phyloP scores from a whole-genome alignment of 2,797 vertebrate species.

The Platyrinchus mystaceus region DNA sequence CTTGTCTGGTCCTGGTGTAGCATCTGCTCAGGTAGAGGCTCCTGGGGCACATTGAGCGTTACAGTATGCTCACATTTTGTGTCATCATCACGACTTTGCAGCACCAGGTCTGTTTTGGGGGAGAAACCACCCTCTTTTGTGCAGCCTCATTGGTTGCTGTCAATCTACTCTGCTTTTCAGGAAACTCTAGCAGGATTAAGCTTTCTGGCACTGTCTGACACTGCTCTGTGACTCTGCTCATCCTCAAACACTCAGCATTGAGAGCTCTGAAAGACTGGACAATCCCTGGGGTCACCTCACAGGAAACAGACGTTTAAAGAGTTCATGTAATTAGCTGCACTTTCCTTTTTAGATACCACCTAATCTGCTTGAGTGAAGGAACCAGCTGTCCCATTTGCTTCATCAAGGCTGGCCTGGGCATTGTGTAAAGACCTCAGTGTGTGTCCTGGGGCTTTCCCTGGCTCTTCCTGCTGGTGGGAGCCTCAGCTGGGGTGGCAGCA shows the following conservation, averaged over 20 bases:
- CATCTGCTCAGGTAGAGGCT: background rate
- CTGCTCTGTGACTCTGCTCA: background rate
- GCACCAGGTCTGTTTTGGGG: background rate
- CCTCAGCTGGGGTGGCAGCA: background rate
- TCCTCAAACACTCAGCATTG: background rate
- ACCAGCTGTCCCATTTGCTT: background rate
- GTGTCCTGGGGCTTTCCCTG: background rate
- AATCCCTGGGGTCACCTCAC: background rate
- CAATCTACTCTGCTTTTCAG: background rate
- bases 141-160: background rate
- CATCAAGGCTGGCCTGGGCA: background rate
- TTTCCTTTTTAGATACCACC: background rate
- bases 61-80: fast-evolving
- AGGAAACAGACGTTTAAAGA: background rate
- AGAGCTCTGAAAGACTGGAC: background rate
- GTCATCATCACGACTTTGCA: fast-evolving
- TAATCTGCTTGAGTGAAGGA: background rate
- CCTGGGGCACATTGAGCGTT: fast-evolving
- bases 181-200: background rate
- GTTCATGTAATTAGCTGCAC: background rate
- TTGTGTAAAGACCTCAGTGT: background rate
- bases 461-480: background rate
- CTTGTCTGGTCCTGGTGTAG: background rate
- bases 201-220: background rate
- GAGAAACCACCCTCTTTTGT: background rate